Evolutionary conservation across 2,797 vertebrate genomes (phyloP).

Genomic region (Protonibea diacanthus): DNA sequence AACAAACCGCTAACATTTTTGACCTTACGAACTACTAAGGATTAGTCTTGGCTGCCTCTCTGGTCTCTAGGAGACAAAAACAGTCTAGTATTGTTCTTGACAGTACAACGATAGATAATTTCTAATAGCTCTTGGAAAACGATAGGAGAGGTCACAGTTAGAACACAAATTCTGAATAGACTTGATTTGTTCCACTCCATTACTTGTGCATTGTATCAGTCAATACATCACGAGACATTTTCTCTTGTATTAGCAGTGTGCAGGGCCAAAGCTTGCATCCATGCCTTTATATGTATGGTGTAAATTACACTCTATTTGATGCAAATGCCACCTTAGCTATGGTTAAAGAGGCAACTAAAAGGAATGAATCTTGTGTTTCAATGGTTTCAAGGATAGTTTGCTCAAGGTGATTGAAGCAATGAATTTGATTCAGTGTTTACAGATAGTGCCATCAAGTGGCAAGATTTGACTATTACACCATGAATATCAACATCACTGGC

Average conservation of each 20-base stretch:
- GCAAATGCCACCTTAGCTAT: neutral
- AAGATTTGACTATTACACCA: slow-evolving; percentile 31
- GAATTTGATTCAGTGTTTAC: slow-evolving; percentile 22
- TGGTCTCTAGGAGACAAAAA: slow-evolving; percentile 19
- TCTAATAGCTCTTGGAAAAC: slow-evolving; percentile 25
- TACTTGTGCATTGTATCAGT: neutral
- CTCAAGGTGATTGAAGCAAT: neutral
- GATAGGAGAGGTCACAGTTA: slow-evolving; percentile 29
- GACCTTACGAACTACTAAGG: slow-evolving; percentile 4
- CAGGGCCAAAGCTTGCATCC: neutral
- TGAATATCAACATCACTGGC: neutral
- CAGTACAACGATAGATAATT: slow-evolving; percentile 15
- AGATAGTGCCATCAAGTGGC: slow-evolving; percentile 60
- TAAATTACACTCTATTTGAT: neutral
- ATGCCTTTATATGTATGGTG: neutral
- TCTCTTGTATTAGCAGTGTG: neutral
- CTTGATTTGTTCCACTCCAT: slow-evolving; percentile 25
- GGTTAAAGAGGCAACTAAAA: neutral
- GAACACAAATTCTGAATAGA: slow-evolving; percentile 21
- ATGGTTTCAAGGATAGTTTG: slow-evolving; percentile 10
- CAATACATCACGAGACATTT: neutral
- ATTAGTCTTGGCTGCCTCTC: slow-evolving; percentile 17
- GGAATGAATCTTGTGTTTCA: neutral
- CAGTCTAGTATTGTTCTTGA: slow-evolving; percentile 35
- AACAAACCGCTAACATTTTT: slow-evolving; percentile 32